These are phyloP conservation scores for Pachypanchax playfairii DNA, from an alignment of 2,113 vertebrate genomes.

Conservation along the genomic window DNA sequence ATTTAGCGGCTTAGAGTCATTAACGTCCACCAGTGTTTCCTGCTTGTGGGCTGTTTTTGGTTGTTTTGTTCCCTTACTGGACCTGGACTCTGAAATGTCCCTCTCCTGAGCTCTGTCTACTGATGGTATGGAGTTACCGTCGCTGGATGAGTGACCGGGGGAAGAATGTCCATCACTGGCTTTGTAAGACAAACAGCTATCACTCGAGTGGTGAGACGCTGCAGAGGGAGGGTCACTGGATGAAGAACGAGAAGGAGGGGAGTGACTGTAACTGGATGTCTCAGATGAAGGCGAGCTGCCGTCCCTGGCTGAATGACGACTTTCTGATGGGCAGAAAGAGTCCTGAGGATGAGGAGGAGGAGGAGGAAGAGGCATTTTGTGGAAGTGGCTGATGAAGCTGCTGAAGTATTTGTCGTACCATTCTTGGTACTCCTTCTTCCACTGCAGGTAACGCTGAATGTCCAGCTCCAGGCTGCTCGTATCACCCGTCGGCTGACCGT, in stretches of 20 bases:
- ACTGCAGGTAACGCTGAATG: slow-evolving; percentile 87
- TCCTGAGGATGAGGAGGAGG: slow-evolving; percentile 65
- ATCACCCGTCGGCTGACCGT: slow-evolving; percentile 40
- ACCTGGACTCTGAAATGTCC: slow-evolving; percentile 78
- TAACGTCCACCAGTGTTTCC: neutral
- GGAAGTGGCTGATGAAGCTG: slow-evolving; percentile 80
- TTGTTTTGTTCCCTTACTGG: slow-evolving; percentile 60
- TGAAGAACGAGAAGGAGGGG: slow-evolving; percentile 71
- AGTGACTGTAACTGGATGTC: slow-evolving; percentile 77
- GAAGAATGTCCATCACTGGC: slow-evolving; percentile 45
- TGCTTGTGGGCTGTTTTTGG: slow-evolving; percentile 67
- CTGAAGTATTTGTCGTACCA: slow-evolving; percentile 95
- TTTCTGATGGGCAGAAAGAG: slow-evolving; percentile 46
- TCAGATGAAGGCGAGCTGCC: slow-evolving; percentile 39
- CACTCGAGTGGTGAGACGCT: slow-evolving; percentile 21
- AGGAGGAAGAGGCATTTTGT: slow-evolving; percentile 79
- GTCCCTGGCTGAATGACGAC: slow-evolving; percentile 76
- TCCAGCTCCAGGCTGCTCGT: slow-evolving; percentile 80
- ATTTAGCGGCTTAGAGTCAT: slow-evolving; percentile 79
- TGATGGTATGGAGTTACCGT: slow-evolving; percentile 56
- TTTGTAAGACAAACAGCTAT: slow-evolving; percentile 32
- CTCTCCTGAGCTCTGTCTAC: slow-evolving; percentile 71
- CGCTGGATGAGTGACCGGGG: slow-evolving; percentile 73
- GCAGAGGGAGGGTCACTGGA: slow-evolving; percentile 75
- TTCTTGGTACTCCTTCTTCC: slow-evolving; percentile 91